Evolutionary conservation across 2,888 invertebrate species (phyloP).

Genomic region (Sipha maydis): DNA sequence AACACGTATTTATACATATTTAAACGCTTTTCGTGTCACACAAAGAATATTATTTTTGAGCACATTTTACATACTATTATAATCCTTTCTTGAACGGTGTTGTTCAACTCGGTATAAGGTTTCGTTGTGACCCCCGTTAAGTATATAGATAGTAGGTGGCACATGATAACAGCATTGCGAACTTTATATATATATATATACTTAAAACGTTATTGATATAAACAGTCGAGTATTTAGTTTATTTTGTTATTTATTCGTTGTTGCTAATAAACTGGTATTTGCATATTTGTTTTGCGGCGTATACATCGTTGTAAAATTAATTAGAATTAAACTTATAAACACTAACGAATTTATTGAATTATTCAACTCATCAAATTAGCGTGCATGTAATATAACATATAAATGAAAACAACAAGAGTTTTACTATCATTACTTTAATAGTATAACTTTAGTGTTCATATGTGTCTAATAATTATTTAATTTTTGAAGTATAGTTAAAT

Average conservation of each 20-base stretch:
- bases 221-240: background rate
- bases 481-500: too few species aligned
- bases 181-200: background rate
- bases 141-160: background rate
- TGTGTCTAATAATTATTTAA: too few species aligned
- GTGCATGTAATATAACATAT: too few species aligned
- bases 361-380: background rate
- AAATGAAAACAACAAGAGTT: background rate
- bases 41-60: slow-evolving; percentile 4
- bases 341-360: background rate
- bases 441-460: background rate
- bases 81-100: slow-evolving; percentile 20
- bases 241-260: background rate
- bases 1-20: background rate
- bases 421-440: background rate
- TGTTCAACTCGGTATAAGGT: slow-evolving; percentile 26
- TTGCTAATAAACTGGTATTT: background rate
- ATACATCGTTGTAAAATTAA: background rate
- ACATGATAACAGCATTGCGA: background rate
- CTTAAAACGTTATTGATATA: background rate
- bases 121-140: slow-evolving; percentile 29
- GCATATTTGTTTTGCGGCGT: background rate
- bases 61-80: slow-evolving; percentile 9
- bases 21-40: background rate
- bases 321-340: background rate